Evolutionary conservation across 2,113 vertebrate genomes (phyloP).

Genomic region (Mohoua ochrocephala): DNA sequence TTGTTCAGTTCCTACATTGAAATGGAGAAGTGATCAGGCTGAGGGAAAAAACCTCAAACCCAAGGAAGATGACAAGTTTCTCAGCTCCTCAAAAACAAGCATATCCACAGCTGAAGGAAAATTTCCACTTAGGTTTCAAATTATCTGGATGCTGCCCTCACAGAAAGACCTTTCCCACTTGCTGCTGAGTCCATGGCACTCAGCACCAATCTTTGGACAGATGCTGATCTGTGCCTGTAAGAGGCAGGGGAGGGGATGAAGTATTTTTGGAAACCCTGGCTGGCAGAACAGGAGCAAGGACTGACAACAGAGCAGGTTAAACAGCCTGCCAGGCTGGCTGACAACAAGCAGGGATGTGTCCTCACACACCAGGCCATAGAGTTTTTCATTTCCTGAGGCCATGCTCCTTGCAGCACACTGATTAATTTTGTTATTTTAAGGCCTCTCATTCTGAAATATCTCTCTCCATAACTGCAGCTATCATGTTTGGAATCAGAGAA

Average conservation of each 20-base stretch:
- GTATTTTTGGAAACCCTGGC: not conserved
- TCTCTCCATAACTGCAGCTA: not conserved
- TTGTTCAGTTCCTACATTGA: accelerated
- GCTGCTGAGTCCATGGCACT: not conserved
- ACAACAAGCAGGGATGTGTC: not conserved
- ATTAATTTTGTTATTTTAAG: not conserved
- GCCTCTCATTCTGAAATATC: not conserved
- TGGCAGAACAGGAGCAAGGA: not conserved
- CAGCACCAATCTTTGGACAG: not conserved
- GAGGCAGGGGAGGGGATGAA: not conserved
- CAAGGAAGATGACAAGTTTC: not conserved
- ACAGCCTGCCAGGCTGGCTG: not conserved
- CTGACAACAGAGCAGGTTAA: not conserved
- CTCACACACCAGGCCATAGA: not conserved
- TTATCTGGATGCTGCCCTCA: not conserved
- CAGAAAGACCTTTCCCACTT: not conserved
- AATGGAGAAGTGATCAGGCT: not conserved
- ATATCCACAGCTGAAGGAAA: not conserved
- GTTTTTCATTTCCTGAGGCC: constrained; percentile 53
- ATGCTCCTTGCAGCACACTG: not conserved
- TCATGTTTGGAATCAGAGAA: not conserved
- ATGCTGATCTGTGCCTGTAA: not conserved
- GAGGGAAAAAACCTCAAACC: not conserved
- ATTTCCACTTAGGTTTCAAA: not conserved
- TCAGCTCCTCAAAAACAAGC: not conserved